Evolutionary conservation across 1,140 invertebrate genomes (phyloP).

Genomic region (Watersipora subatra): DNA sequence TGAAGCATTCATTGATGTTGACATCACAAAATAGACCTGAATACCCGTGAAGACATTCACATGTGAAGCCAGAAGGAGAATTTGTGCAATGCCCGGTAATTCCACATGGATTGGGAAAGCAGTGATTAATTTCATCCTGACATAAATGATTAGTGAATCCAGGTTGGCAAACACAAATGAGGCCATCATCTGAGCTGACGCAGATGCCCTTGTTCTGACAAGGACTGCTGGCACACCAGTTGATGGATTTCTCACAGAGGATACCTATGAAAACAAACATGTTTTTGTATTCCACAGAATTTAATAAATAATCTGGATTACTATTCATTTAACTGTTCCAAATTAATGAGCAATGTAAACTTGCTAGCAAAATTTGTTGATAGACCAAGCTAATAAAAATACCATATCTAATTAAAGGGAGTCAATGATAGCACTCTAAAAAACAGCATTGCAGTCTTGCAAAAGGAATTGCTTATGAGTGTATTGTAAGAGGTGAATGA

Average conservation of each 20-base stretch:
- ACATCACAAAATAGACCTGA: conserved; percentile 16
- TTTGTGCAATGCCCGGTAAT: conserved; percentile 54
- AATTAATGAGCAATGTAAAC: no score
- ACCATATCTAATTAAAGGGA: no score
- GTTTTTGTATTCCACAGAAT: no score
- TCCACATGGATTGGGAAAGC: conserved; percentile 48
- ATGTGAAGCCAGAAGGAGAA: conserved; percentile 52
- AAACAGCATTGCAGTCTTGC: no score
- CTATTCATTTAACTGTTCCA: no score
- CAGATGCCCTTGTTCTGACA: conserved; percentile 7
- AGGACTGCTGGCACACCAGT: conserved; percentile 3
- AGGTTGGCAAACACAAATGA: conserved; percentile 12
- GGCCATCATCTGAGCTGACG: conserved; percentile 2
- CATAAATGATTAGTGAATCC: conserved; percentile 11
- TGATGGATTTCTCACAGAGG: conserved; percentile 4
- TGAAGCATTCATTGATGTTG: conserved; percentile 2
- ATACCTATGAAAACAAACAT: conserved; percentile 4
- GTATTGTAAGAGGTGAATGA: no score
- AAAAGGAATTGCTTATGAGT: no score
- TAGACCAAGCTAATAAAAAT: no score
- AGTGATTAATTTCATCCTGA: background rate
- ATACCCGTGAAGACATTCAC: conserved; percentile 50
- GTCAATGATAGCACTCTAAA: no score
- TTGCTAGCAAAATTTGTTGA: no score
- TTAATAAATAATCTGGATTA: no score